A percentile compares a stretch with the other conserved stretches of the same genome.
phyloP scores from a whole-genome alignment of 2,797 vertebrate genomes.

The Sebastes kiyomatsui region DNA sequence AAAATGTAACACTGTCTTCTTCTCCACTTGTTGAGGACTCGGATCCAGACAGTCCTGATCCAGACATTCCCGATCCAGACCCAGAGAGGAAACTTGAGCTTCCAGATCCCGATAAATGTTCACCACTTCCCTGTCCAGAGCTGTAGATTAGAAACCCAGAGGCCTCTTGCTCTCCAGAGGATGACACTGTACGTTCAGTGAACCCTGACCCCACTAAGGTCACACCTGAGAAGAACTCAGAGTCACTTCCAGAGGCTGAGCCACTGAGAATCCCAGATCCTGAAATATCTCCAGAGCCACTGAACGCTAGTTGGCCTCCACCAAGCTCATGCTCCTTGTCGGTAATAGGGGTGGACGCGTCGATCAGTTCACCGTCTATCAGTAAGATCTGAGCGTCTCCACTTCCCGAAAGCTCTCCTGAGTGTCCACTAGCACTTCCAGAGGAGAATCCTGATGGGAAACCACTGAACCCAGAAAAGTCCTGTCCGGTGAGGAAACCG shows the following conservation, averaged over 20 bases:
- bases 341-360: constrained; percentile 34
- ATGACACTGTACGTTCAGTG: constrained; percentile 79
- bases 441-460: constrained; percentile 75
- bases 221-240: constrained; percentile 41
- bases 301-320: constrained; percentile 45
- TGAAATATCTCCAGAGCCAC: constrained; percentile 70
- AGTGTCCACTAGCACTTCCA: constrained; percentile 66
- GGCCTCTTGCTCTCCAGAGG: constrained; percentile 83
- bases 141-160: constrained; percentile 84
- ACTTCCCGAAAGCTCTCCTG: constrained; percentile 68
- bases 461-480: constrained; percentile 84
- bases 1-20: constrained; percentile 70
- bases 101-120: constrained; percentile 70
- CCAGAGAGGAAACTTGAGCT: constrained; percentile 76
- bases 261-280: constrained; percentile 72
- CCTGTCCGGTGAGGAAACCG: constrained; percentile 61
- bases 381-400: constrained; percentile 66
- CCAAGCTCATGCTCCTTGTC: constrained; percentile 62
- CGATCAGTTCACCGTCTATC: constrained; percentile 60
- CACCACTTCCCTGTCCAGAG: constrained; percentile 82
- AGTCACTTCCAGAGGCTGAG: constrained; percentile 77
- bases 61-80: constrained; percentile 74
- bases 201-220: constrained; percentile 72
- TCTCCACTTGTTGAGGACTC: constrained; percentile 71
- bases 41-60: constrained; percentile 63